Conservation (phyloP, 2,888 invertebrate genomes). For the Calameuta filiformis region DNA sequence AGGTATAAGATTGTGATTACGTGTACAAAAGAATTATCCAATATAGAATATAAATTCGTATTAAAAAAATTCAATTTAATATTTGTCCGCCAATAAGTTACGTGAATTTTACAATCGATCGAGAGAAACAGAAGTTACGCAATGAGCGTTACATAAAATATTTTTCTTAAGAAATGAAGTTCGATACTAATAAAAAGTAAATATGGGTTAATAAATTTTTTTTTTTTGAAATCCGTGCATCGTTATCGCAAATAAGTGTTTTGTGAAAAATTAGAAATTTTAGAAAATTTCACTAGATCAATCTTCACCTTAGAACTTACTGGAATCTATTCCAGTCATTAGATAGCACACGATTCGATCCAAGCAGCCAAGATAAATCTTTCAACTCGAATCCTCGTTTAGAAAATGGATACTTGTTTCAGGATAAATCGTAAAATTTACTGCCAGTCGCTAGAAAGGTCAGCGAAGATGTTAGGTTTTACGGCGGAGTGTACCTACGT, state of each 20-base stretch:
- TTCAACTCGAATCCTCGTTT: not conserved
- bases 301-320: not conserved
- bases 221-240: not conserved
- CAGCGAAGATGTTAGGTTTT: not conserved
- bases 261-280: not conserved
- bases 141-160: too few relatives aligned
- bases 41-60: not conserved
- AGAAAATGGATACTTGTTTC: not conserved
- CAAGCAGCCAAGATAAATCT: not conserved
- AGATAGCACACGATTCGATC: not conserved
- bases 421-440: not conserved
- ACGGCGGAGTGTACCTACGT: not conserved
- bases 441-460: not conserved
- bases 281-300: not conserved
- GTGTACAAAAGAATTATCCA: not conserved
- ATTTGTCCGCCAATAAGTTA: not conserved
- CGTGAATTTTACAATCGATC: not conserved
- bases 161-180: not conserved
- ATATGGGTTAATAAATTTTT: not conserved
- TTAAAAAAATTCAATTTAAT: not conserved
- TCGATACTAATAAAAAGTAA: not conserved
- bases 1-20: too few relatives aligned
- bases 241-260: not conserved
- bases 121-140: too few relatives aligned
- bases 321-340: not conserved